phyloP scores from a whole-genome alignment of 2,113 vertebrate species.

The Origma solitaria region DNA sequence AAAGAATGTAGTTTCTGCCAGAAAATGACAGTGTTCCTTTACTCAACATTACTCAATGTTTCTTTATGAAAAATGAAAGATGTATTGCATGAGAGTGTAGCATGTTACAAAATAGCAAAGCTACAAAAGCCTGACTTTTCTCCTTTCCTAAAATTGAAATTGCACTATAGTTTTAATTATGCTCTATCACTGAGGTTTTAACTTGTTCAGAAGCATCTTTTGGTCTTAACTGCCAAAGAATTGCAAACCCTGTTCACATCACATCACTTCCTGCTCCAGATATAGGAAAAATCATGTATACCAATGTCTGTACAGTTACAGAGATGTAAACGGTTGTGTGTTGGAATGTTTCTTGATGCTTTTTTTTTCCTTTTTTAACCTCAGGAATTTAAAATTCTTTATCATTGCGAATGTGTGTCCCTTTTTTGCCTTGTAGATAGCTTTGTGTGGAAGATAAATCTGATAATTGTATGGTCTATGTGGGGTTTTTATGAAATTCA shows the following conservation, averaged over 20 bases:
- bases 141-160: not conserved
- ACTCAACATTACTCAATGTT: not conserved
- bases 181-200: not conserved
- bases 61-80: not conserved
- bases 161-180: constrained; percentile 42
- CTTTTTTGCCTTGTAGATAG: not conserved
- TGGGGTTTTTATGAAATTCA: not conserved
- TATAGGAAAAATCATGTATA: not conserved
- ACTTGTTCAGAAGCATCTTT: constrained; percentile 7
- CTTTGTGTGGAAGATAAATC: not conserved
- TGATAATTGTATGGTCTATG: not conserved
- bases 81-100: not conserved
- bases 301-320: not conserved
- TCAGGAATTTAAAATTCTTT: constrained; percentile 67
- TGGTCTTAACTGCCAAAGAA: constrained; percentile 60
- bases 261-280: not conserved
- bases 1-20: not conserved
- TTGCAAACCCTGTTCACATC: not conserved
- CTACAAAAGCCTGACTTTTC: not conserved
- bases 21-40: constrained; percentile 11
- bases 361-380: constrained; percentile 48
- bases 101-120: not conserved
- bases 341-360: constrained; percentile 45
- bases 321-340: not conserved
- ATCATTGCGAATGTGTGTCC: not conserved